Percentiles rank a stretch among this genome's conserved stretches.
Evolutionary conservation across 1,140 invertebrate species (phyloP).

Genomic region (Drosophila leontia): DNA sequence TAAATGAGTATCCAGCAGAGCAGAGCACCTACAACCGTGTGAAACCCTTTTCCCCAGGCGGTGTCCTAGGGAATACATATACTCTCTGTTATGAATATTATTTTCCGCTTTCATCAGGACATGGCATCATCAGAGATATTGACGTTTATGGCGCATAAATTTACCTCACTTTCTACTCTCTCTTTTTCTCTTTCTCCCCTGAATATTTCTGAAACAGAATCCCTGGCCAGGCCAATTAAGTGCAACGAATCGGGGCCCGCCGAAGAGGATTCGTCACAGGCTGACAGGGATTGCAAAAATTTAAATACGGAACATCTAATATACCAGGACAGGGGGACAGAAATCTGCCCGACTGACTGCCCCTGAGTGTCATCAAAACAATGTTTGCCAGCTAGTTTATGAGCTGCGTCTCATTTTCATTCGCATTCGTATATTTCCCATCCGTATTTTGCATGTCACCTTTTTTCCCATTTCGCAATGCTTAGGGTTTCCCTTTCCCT

Average conservation of each 20-base stretch:
- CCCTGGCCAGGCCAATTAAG: conserved; percentile 61
- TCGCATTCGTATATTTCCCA: conserved; percentile 44
- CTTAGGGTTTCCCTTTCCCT: conserved; percentile 1
- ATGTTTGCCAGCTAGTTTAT: conserved; percentile 80
- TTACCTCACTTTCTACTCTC: conserved; percentile 65
- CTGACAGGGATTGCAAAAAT: conserved; percentile 70
- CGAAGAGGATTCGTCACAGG: conserved; percentile 62
- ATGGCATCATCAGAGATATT: conserved; percentile 36
- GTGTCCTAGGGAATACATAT: background rate
- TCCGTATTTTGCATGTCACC: conserved; percentile 52
- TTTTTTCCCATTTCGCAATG: conserved; percentile 33
- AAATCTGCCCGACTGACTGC: conserved; percentile 40
- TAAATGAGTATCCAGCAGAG: conserved; percentile 21
- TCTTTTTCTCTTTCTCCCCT: conserved; percentile 22
- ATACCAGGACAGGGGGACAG: conserved; percentile 10
- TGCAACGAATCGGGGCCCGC: conserved; percentile 64
- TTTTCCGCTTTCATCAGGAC: background rate
- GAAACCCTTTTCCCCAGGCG: conserved; percentile 20
- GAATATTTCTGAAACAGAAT: conserved; percentile 1
- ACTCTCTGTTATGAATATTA: background rate
- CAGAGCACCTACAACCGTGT: conserved; percentile 33
- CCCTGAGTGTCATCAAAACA: conserved; percentile 82
- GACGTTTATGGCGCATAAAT: conserved; percentile 82
- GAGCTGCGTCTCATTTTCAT: conserved; percentile 70
- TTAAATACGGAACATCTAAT: conserved; percentile 66